Conservation (phyloP, 2,797 vertebrate genomes). For the Paramormyrops hopkinsi region DNA sequence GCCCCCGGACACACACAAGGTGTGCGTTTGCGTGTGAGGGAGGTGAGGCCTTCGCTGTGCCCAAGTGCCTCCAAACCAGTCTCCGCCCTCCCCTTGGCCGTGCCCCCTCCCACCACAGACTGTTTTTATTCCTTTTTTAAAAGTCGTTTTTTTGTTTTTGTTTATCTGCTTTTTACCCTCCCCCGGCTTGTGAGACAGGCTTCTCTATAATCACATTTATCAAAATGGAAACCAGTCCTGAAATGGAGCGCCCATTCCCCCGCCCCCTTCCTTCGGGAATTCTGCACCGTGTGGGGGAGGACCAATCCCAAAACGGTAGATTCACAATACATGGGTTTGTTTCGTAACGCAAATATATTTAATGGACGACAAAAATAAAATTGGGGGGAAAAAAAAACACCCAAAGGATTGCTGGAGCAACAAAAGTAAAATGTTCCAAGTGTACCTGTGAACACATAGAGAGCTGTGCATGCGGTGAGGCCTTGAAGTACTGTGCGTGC, state of each 20-base stretch:
- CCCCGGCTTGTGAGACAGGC: constrained; percentile 28
- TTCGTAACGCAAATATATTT: constrained; percentile 75
- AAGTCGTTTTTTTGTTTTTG: constrained; percentile 38
- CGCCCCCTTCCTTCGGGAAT: constrained; percentile 30
- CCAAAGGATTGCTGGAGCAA: constrained; percentile 27
- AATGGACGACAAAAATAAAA: constrained; percentile 56
- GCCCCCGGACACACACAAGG: neutral
- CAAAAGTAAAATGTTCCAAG: constrained; percentile 31
- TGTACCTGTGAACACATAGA: constrained; percentile 44
- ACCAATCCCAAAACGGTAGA: constrained; percentile 46
- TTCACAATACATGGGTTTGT: constrained; percentile 59
- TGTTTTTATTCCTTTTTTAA: constrained; percentile 42
- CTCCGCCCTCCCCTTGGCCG: neutral
- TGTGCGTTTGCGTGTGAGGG: neutral
- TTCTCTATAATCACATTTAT: constrained; percentile 26
- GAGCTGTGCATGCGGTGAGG: constrained; percentile 59
- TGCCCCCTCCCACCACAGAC: neutral
- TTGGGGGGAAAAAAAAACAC: constrained; percentile 33
- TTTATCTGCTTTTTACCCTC: constrained; percentile 42
- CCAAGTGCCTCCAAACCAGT: constrained; percentile 15
- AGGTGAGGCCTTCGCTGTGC: constrained; percentile 6
- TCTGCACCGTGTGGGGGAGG: constrained; percentile 6
- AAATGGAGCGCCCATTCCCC: constrained; percentile 31
- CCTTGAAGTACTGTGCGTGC: constrained; percentile 67
- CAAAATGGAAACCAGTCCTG: constrained; percentile 36